Evolutionary conservation across 92 coral and sea anemone species (phyloP).

Genomic region (Epizoanthus rinbou): DNA sequence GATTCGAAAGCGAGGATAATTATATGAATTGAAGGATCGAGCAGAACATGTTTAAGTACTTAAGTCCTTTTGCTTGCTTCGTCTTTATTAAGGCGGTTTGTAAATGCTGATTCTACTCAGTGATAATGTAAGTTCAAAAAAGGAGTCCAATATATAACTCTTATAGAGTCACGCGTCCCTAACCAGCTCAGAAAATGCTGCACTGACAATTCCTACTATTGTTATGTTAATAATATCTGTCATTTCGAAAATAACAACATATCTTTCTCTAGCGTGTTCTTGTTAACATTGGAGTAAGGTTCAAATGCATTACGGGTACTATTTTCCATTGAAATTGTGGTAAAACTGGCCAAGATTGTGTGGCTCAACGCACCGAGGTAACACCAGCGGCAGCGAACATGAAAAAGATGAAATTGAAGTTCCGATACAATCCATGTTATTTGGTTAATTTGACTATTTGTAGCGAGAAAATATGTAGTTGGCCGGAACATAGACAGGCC

Average conservation of each 20-base stretch:
- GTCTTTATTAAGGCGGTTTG: slow-evolving; percentile 25
- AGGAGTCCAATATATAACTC: slow-evolving; percentile 25
- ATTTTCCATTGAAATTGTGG: neutral
- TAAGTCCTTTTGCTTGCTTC: slow-evolving; percentile 37
- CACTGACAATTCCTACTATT: slow-evolving; percentile 16
- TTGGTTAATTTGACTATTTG: slow-evolving; percentile 37
- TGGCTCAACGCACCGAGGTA: neutral
- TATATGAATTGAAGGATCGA: slow-evolving; percentile 9
- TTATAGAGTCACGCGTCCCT: slow-evolving; percentile 39
- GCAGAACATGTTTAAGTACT: slow-evolving; percentile 25
- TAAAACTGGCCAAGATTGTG: slow-evolving; percentile 27
- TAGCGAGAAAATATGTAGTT: slow-evolving; percentile 21
- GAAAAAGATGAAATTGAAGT: neutral
- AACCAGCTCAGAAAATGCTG: slow-evolving; percentile 9
- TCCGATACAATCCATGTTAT: slow-evolving; percentile 1
- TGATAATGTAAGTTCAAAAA: slow-evolving; percentile 3
- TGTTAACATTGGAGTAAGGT: neutral
- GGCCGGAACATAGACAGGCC: slow-evolving; percentile 1
- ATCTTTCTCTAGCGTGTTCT: slow-evolving; percentile 11
- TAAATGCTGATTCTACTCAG: slow-evolving; percentile 4
- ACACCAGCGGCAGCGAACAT: slow-evolving; percentile 32
- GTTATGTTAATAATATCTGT: slow-evolving; percentile 23
- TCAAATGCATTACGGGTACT: slow-evolving; percentile 19
- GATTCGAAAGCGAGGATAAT: slow-evolving; percentile 22
- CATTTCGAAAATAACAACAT: slow-evolving; percentile 4